Evolutionary conservation across 2,113 vertebrate species (phyloP), one percentile per base, ranked within the genome.

Genomic region (Neolamprologus sp.): DNA sequence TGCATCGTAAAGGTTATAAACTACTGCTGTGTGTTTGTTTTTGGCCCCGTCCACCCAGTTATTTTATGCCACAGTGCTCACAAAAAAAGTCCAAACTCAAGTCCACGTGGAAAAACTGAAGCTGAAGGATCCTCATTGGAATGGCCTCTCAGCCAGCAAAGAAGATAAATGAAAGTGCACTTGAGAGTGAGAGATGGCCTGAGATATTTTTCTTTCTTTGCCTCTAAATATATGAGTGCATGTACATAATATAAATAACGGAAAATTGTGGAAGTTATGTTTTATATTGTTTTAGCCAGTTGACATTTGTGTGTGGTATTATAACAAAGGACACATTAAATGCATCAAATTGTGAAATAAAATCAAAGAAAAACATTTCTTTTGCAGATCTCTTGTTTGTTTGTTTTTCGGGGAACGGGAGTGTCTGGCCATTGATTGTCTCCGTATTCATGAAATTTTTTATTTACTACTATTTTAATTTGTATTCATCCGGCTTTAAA

Each of bases 221-320:
- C 95, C 90, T 94, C 92, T 83, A 40, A 91, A 81, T 68, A 87
- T 80, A 84, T 58, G 95, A 95, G 93, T 92, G 93, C 92, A 93
- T 96, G 96, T 96, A 96, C 85, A 96, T 95, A 96, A 92, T 95
- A 96, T 96, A 96, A 96, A 96, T 96, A 96, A 87, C 30, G 83
- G 87, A 47, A 92, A 92, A 91, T 84, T 91, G 94, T 96, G 92
- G 93, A 95, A 88, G 91, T 94, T 95, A 92, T 95, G 94, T 96
- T 96, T 95, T 96, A 95, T 96, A 95, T 95, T 94, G 94, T 96
- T 96, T 95, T 96, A 96, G 94, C 94, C 92, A 93, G 92, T 95
- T 91, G 91, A 94, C 95, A 95, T 94, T 92, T 95, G 91, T 95
- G 92, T 93, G 92, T 95, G 94, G 89, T 95, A 90, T 95, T 93